Evolutionary conservation across 2,797 vertebrate species (phyloP).

Genomic region (Labroides dimidiatus): DNA sequence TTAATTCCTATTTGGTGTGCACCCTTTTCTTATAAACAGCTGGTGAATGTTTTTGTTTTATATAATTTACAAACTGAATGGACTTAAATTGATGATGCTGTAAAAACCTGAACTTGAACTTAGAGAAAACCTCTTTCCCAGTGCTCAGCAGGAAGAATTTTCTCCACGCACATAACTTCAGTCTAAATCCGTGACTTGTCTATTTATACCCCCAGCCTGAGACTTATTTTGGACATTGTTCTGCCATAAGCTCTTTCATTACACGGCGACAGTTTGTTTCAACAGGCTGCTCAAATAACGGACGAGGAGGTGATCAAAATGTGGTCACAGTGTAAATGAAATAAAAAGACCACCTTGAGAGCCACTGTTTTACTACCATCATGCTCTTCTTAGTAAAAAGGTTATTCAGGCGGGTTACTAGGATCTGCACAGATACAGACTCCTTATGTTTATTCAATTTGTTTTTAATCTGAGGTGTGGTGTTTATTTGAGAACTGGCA

Average conservation of each 20-base stretch:
- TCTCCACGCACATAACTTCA: constrained; percentile 40
- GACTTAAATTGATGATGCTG: background rate
- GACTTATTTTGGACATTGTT: constrained; percentile 53
- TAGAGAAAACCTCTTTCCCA: constrained; percentile 14
- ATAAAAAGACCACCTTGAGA: constrained; percentile 24
- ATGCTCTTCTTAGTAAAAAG: constrained; percentile 1
- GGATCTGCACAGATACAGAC: constrained; percentile 26
- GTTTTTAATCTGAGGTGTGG: constrained; percentile 37
- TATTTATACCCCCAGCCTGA: constrained; percentile 52
- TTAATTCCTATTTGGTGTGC: background rate
- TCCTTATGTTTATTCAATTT: constrained; percentile 18
- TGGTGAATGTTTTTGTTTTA: no score
- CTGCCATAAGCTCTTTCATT: constrained; percentile 49
- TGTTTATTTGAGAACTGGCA: constrained; percentile 74
- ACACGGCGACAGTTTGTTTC: constrained; percentile 51
- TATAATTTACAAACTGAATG: no score
- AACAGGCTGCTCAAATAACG: constrained; percentile 58
- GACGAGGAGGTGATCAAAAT: constrained; percentile 7
- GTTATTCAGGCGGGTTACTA: constrained; percentile 15
- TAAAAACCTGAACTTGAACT: constrained; percentile 13
- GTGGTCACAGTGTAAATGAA: constrained; percentile 7
- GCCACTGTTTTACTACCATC: constrained; percentile 30
- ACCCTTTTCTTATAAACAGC: background rate
- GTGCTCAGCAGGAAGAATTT: constrained; percentile 22
- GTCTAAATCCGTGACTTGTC: constrained; percentile 35